A percentile compares a stretch with the other conserved stretches of the same genome.
These are phyloP conservation scores for Pollimyrus isidori DNA, from an alignment of 2,113 vertebrate species.

Conservation along the genomic window DNA sequence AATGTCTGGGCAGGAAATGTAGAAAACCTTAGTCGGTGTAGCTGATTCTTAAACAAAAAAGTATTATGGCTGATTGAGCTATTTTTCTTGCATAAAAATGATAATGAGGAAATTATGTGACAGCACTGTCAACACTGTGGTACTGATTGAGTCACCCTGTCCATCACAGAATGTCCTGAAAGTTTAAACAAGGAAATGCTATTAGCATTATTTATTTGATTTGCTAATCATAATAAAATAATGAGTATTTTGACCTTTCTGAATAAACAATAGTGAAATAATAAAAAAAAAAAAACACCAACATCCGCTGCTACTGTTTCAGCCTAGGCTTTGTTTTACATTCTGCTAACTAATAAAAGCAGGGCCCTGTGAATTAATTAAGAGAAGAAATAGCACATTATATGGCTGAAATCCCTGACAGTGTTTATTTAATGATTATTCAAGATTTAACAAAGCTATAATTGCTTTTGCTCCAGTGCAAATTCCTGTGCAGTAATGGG, in stretches of 20 bases:
- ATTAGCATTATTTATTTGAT: neutral
- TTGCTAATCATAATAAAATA: neutral
- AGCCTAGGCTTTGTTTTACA: neutral
- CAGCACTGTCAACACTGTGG: neutral
- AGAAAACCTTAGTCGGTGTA: neutral
- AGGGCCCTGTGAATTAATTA: neutral
- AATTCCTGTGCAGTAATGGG: neutral
- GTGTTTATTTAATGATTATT: neutral
- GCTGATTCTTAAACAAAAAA: neutral
- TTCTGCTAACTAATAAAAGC: neutral
- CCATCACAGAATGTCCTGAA: neutral
- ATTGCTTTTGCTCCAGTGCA: neutral
- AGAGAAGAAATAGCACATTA: neutral
- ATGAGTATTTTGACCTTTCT: neutral
- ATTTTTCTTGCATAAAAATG: neutral
- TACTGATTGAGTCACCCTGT: neutral
- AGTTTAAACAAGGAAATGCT: neutral
- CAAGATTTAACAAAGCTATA: slow-evolving; percentile 6
- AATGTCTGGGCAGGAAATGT: neutral
- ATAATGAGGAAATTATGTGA: neutral
- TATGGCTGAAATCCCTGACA: no score
- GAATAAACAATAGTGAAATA: neutral
- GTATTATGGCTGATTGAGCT: neutral
- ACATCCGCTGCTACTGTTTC: neutral
- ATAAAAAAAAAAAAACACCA: neutral